Conservation (phyloP, 2,797 vertebrate species). For the Glyptemys insculpta region DNA sequence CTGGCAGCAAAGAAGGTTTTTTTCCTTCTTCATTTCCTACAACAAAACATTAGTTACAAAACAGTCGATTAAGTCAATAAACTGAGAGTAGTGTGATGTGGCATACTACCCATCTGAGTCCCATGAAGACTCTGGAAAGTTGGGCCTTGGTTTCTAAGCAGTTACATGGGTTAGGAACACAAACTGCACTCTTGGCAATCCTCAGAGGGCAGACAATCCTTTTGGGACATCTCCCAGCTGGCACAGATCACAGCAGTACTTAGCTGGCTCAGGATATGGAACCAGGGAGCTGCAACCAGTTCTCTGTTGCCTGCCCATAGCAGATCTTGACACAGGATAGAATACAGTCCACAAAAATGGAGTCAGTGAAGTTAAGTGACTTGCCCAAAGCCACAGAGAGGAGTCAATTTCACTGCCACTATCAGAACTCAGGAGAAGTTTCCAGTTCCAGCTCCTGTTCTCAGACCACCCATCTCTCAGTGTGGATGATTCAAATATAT, state of each 20-base stretch:
- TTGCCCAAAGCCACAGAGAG: neutral
- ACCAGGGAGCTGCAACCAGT: neutral
- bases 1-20: constrained; percentile 81
- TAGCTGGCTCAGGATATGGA: neutral
- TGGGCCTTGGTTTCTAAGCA: neutral
- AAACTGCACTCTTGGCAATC: neutral
- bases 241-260: neutral
- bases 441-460: neutral
- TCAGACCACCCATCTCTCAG: neutral
- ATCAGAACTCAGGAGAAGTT: neutral
- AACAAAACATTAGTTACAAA: constrained; percentile 23
- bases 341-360: neutral
- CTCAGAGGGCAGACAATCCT: neutral
- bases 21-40: constrained; percentile 89
- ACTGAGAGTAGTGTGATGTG: neutral
- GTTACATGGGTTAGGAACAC: neutral
- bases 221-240: neutral
- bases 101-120: neutral
- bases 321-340: neutral
- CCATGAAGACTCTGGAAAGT: neutral
- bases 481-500: neutral
- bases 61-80: neutral
- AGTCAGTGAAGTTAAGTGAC: neutral
- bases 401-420: neutral
- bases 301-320: neutral